These are phyloP conservation scores for Pentamera pediparva DNA, from an alignment of 53 echinoderm and acorn worm species.

Conservation along the genomic window DNA sequence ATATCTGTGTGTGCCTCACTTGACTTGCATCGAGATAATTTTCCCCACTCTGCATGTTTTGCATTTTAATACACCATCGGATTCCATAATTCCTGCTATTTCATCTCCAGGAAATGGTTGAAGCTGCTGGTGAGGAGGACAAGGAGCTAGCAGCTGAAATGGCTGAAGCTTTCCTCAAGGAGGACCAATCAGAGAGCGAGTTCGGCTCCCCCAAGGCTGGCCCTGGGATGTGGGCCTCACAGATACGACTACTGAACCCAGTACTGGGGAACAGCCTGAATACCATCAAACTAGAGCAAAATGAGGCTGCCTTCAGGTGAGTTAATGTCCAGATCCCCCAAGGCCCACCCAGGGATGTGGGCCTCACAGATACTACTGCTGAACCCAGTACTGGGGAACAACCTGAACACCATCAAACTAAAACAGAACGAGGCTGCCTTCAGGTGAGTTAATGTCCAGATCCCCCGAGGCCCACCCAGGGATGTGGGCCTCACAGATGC, in stretches of 20 bases:
- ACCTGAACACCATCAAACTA: conserved; percentile 68
- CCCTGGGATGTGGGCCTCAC: conserved; percentile 97
- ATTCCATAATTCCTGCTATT: background rate
- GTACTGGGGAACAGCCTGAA: conserved; percentile 71
- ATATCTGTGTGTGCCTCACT: no score
- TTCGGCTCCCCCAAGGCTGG: conserved; percentile 98
- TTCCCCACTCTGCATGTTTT: background rate
- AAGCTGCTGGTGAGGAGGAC: conserved; percentile 97
- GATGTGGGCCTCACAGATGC: conserved; percentile 95
- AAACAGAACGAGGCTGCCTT: conserved; percentile 98
- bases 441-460: conserved; percentile 82
- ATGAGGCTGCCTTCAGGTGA: conserved; percentile 96
- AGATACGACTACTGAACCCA: conserved; percentile 75
- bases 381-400: conserved; percentile 76
- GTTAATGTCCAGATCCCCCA: background rate
- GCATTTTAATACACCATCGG: background rate
- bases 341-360: conserved; percentile 93
- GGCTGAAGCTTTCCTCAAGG: conserved; percentile 97
- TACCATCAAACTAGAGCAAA: conserved; percentile 85
- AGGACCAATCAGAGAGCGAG: conserved; percentile 78
- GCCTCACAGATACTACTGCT: conserved; percentile 78
- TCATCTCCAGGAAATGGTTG: conserved; percentile 91
- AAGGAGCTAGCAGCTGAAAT: conserved; percentile 97
- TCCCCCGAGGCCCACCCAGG: conserved; percentile 96
- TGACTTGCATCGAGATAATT: no score